phyloP scores from a whole-genome alignment of 2,888 invertebrate species.

The Campoletis raptor region DNA sequence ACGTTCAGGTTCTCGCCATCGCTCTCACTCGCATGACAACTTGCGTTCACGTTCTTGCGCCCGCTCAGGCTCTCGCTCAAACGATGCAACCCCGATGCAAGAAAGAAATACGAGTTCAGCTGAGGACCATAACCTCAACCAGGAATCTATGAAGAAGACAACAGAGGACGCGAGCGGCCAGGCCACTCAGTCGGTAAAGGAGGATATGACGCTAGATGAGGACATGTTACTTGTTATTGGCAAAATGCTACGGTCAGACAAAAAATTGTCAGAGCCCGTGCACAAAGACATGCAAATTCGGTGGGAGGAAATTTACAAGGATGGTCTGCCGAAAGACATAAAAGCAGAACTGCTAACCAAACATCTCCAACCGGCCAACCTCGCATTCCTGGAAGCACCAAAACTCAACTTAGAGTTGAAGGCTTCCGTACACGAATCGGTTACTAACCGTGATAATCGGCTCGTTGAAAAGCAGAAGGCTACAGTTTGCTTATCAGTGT shows the following conservation, averaged over 20 bases:
- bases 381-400: conserved; percentile 40
- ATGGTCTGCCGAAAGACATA: conserved; percentile 15
- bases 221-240: conserved; percentile 13
- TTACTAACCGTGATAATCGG: conserved; percentile 50
- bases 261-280: conserved; percentile 26
- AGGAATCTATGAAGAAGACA: conserved; percentile 3
- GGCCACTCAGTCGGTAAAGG: conserved; percentile 18
- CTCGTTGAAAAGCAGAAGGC: conserved; percentile 61
- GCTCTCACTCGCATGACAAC: neutral
- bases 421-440: conserved; percentile 44
- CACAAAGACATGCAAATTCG: conserved; percentile 24
- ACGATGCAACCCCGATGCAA: neutral
- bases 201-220: conserved; percentile 15
- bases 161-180: conserved; percentile 32
- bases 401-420: conserved; percentile 58
- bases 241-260: conserved; percentile 24
- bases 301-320: conserved; percentile 18
- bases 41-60: neutral
- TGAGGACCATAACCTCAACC: conserved; percentile 24
- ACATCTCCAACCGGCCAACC: conserved; percentile 40
- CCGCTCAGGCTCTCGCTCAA: conserved; percentile 20
- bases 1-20: neutral
- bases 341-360: conserved; percentile 22
- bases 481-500: conserved; percentile 43
- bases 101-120: neutral